Percentiles rank a stretch among this genome's conserved stretches.
phyloP scores from a whole-genome alignment of 2,797 vertebrate species.

The Discoglossus pictus region DNA sequence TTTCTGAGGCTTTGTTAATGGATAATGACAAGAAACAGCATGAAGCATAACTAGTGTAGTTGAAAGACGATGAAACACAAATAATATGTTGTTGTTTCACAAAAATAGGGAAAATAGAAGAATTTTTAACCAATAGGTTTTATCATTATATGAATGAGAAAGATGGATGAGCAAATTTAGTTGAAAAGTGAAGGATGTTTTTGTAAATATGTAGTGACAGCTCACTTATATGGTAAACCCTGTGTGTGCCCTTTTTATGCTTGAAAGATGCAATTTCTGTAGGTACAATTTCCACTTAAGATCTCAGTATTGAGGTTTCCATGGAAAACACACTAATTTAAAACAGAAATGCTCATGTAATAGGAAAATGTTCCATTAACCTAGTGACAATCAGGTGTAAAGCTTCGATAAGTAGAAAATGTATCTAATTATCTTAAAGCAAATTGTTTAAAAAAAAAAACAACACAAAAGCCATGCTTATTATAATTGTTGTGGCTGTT shows the following conservation, averaged over 20 bases:
- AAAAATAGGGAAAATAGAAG: constrained; percentile 21
- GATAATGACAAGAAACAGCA: constrained; percentile 24
- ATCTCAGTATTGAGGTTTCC: constrained; percentile 13
- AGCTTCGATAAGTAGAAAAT: no score
- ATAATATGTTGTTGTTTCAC: constrained; percentile 5
- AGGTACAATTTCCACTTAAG: background rate
- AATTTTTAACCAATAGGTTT: background rate
- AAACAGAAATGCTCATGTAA: background rate
- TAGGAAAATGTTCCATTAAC: background rate
- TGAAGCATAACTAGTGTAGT: background rate
- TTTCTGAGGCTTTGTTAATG: constrained; percentile 1
- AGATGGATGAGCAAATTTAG: constrained; percentile 23
- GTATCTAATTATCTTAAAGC: no score
- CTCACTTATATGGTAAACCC: constrained; percentile 15
- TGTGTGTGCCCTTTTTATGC: constrained; percentile 11
- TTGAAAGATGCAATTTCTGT: constrained; percentile 15
- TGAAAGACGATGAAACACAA: constrained; percentile 9
- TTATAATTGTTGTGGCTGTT: no score
- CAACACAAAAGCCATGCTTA: no score
- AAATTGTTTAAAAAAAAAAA: no score
- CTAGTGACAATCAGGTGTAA: no score
- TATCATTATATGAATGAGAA: constrained; percentile 13
- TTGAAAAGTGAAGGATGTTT: constrained; percentile 29
- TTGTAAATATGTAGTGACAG: constrained; percentile 28
- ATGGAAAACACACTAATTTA: constrained; percentile 25